Evolutionary conservation across 2,797 vertebrate species (phyloP), one percentile per base, ranked within the genome.

Genomic region (Acrossocheilus fasciatus): DNA sequence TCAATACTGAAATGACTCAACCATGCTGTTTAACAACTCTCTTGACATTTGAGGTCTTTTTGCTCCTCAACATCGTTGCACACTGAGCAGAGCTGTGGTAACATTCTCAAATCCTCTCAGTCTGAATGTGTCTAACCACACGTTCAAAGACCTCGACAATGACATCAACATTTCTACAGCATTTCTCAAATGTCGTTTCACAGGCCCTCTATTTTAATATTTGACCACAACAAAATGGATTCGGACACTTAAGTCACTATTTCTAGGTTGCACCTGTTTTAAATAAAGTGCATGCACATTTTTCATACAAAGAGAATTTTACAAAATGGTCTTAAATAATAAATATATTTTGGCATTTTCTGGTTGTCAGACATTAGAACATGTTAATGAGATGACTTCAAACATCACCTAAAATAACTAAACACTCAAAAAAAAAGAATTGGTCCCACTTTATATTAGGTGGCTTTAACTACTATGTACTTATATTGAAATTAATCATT

Each of bases 21-120:
- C 64, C 57, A 41, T 18, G 59, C 39, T 76, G 68, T 76, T 87
- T 69, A 72, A 47, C 36, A 59, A 76, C 73, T 82, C 62, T 69
- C 36, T 54, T 81, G 79, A 85, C 87, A 88, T 70, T 78, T 77
- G 76, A 77, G 80, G 45, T 82, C n/a, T 70, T 78, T 79, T 75
- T 54, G 41, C 17, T 17, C 18, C 9, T 86, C 30, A 62, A 81
- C 68, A 59, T 62, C 30, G 8, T 11, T 54, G 70, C 59, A 81
- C 30, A 69, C 26, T 15, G 34, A 75, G 85, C n/a, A n/a, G 59
- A 76, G 34, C 50, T 85, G 64, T 78, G 84, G 73, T 68, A 66
- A 52, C 34, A 64, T 68, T 84, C 39, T 68, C 45, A 76, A 17
- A 64, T 43, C 45, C 54, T 17, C 41, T 64, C 41, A 47, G 39